Evolutionary conservation across 1,140 invertebrate species (phyloP), one percentile per base, ranked within the genome.

Genomic region (Leptopilina clavipes): DNA sequence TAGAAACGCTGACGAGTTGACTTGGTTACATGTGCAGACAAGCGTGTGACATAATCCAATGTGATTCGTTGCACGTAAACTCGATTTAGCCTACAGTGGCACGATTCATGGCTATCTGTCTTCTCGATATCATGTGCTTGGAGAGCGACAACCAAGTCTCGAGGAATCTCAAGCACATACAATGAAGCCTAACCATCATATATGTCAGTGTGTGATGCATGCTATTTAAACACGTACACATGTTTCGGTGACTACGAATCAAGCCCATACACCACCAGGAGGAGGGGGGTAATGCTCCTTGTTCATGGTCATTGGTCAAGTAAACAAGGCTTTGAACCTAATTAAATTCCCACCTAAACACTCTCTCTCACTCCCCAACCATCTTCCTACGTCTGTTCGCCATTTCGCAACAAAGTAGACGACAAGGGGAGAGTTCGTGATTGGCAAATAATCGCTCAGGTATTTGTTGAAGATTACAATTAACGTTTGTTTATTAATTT

Each of bases 241-340:
- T 72, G 76, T 78, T 85, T 81, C 79, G 78, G 40, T 40, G 37
- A 40, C 71, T 74, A 75, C 76, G 81, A 84, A 85, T 83, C 76
- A 80, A 82, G 76, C n/a, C n/a, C n/a, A n/a, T n/a, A n/a, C n/a
- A 76, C 59, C 74, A 79, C 84, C 82, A 79, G 80, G 5, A 31
- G 25, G 25, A n/a, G n/a, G 25, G 25, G 25, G 78, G 82, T 81
- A 83, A 82, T 83, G 77, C 81, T 85, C 83, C 78, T 73, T 84
- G 82, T 83, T 86, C 85, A 85, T 80, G 83, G 84, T 83, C 84
- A 85, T 85, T 84, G 83, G 85, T 84, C 80, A 83, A 80, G 77
- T 75, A 79, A 80, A 84, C 85, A 86, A 86, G 85, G 80, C 83
- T 81, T 82, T 81, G 56, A 77, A 83, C 84, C 83, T 86, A 85